phyloP scores from a whole-genome alignment of 1,140 invertebrate species.

The Drosophila micromelanica region DNA sequence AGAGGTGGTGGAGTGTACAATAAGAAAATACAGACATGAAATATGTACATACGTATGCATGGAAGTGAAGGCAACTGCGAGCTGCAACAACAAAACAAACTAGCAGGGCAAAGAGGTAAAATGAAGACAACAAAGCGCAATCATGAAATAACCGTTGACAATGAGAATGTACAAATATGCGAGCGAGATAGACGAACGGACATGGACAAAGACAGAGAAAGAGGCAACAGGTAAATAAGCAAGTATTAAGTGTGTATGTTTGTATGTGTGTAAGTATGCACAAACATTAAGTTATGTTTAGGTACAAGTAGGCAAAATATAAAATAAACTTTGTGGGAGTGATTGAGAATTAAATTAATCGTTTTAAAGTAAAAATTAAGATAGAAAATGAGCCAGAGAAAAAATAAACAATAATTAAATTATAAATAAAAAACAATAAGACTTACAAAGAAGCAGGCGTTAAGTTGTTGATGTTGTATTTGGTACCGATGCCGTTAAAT shows the following conservation, averaged over 20 bases:
- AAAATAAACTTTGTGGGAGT: constrained; percentile 20
- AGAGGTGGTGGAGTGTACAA: constrained; percentile 51
- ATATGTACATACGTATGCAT: constrained; percentile 6
- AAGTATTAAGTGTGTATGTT: constrained; percentile 8
- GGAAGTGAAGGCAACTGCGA: constrained; percentile 12
- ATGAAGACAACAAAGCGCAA: constrained; percentile 53
- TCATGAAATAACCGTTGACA: constrained; percentile 60
- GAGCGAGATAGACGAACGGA: constrained; percentile 26
- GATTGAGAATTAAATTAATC: constrained; percentile 52
- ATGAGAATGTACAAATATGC: constrained; percentile 51
- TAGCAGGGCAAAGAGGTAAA: constrained; percentile 12
- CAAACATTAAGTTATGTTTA: constrained; percentile 28
- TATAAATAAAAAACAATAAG: constrained; percentile 27
- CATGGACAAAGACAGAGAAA: constrained; percentile 22
- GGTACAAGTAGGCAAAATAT: constrained; percentile 30
- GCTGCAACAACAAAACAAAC: constrained; percentile 22
- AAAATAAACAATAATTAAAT: too few relatives aligned
- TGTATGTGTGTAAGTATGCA: constrained; percentile 1
- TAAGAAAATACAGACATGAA: constrained; percentile 37
- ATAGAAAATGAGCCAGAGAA: neutral
- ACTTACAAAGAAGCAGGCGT: constrained; percentile 52
- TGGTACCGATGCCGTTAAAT: constrained; percentile 14
- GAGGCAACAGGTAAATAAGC: constrained; percentile 55
- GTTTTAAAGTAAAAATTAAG: constrained; percentile 4
- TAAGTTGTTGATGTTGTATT: constrained; percentile 19